phyloP scores from a whole-genome alignment of 2,888 invertebrate genomes.

The Iselma pallidipennis region DNA sequence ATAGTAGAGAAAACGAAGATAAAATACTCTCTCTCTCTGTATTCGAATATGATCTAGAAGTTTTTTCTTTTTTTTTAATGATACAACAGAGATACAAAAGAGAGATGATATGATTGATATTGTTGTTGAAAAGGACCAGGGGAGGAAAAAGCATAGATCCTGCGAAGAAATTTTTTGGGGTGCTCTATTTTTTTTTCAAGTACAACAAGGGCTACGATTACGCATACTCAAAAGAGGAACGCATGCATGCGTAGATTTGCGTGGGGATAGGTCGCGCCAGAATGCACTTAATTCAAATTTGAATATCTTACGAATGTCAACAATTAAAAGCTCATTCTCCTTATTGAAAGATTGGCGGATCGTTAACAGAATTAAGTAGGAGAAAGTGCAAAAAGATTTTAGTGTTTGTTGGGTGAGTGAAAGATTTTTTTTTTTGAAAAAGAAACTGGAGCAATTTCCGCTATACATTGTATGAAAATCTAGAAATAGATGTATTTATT shows the following conservation, averaged over 20 bases:
- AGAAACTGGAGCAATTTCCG: constrained; percentile 20
- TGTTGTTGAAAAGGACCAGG: too few relatives aligned
- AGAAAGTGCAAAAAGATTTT: constrained; percentile 11
- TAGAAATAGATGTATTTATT: constrained; percentile 3
- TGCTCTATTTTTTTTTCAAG: too few relatives aligned
- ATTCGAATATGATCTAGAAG: background rate
- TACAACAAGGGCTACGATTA: constrained; percentile 28
- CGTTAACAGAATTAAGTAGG: too few relatives aligned
- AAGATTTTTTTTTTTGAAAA: too few relatives aligned
- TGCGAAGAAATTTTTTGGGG: too few relatives aligned
- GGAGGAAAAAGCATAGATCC: too few relatives aligned
- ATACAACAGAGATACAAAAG: too few relatives aligned
- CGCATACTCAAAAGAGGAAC: constrained; percentile 38
- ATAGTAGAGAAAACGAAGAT: background rate
- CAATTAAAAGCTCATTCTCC: too few relatives aligned
- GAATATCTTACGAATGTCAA: constrained; percentile 11
- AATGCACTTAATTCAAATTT: constrained; percentile 37
- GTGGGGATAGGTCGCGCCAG: constrained; percentile 47
- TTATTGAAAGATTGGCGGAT: too few relatives aligned
- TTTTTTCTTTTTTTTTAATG: too few relatives aligned
- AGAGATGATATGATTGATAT: too few relatives aligned
- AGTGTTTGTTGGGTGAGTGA: background rate
- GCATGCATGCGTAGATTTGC: constrained; percentile 46
- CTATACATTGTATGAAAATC: background rate
- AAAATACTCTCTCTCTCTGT: background rate